These are phyloP conservation scores for Chascanopsetta lugubris DNA, from an alignment of 2,113 vertebrate species.

Conservation along the genomic window DNA sequence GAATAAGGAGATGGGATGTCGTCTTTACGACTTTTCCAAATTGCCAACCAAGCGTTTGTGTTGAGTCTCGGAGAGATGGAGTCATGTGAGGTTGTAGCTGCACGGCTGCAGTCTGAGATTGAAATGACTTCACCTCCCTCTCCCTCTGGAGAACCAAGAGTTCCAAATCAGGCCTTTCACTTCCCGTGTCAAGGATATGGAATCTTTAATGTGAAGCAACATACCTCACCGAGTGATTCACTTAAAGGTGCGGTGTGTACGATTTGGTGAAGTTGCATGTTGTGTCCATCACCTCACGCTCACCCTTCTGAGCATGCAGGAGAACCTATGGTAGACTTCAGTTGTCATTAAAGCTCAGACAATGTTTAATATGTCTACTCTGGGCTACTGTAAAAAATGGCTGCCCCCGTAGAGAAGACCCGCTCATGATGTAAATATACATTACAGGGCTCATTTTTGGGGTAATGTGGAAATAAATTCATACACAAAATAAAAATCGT, in stretches of 20 bases:
- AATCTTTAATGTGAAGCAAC: not conserved
- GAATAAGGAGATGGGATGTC: constrained; percentile 17
- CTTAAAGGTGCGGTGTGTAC: not conserved
- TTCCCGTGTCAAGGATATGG: constrained; percentile 16
- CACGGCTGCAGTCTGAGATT: constrained; percentile 22
- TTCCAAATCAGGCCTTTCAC: constrained; percentile 24
- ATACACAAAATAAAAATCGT: no score
- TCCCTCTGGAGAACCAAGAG: constrained; percentile 17
- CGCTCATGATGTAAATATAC: no score
- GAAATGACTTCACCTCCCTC: constrained; percentile 25
- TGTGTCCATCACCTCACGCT: no score
- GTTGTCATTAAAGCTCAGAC: no score
- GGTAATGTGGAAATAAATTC: no score
- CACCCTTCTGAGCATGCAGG: no score
- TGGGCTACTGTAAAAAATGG: no score
- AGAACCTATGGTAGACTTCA: no score
- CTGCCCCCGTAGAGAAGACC: no score
- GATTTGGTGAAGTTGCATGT: no score
- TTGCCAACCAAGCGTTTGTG: constrained; percentile 10
- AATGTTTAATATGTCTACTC: no score
- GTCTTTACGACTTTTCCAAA: not conserved
- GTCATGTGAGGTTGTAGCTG: not conserved
- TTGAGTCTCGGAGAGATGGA: constrained; percentile 5
- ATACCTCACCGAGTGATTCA: not conserved
- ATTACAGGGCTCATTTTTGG: no score